Evolutionary conservation across 2,888 invertebrate genomes (phyloP), one percentile per base, ranked within the genome.

Genomic region (Asteroscopus sphinx): DNA sequence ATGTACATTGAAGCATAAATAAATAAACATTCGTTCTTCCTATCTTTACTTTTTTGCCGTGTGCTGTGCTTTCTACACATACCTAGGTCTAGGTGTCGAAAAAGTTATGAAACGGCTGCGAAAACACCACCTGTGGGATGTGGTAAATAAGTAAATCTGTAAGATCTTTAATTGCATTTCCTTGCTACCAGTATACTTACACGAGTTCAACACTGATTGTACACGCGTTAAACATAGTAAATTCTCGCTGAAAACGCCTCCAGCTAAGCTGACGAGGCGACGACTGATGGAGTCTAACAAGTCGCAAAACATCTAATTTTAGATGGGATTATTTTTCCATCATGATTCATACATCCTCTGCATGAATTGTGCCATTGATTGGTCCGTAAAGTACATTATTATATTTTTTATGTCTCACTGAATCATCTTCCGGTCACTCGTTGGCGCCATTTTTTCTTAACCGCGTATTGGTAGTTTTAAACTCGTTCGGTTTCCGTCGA

Each of bases 341-440:
- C 59, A 71, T 86, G 86, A 90, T 79, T 89, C 87, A 88, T 77
- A 66, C 80, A 79, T 86, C 83, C 85, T 72, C 79, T 73, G 71
- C 79, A 77, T 77, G 79, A 81, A 84, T 83, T 79, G 78, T 67
- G 73, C 70, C 81, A 85, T 86, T 85, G 82, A 87, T 88, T 83
- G 78, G 68, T 80, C 80, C 71, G 76, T 76, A 77, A 81, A 75
- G 73, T 72, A 68, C 56, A 56, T 57, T 63, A 70, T 11, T 53
- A 68, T 68, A 60, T 63, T 60, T 64, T n/a, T 64, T 59, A 76
- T 89, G 11, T 21, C 36, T n/a, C n/a, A n/a, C n/a, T 68, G 90
- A 89, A 62, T 89, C 88, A 88, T 76, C 80, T 82, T 85, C 85
- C 85, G 83, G 81, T 76, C 72, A 62, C 40, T 52, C 3, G 9